A percentile compares a stretch with the other conserved stretches of the same genome.
These are phyloP conservation scores for Agelastica alni DNA, from an alignment of 2,888 invertebrate species.

Conservation along the genomic window DNA sequence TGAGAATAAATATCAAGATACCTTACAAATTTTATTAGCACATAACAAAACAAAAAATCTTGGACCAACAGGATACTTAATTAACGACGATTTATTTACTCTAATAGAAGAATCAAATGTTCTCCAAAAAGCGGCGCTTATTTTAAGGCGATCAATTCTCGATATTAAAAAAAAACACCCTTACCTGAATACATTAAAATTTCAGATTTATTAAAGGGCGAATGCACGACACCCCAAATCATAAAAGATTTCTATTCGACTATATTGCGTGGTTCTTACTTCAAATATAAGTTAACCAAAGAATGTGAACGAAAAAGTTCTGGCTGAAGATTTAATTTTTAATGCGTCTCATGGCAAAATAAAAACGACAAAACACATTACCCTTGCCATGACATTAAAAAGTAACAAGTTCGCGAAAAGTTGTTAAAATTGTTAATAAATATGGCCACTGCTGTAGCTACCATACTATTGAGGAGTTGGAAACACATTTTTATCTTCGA, in stretches of 20 bases:
- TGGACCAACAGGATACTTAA: neutral
- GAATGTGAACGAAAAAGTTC: neutral
- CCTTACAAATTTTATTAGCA: neutral
- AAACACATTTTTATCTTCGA: conserved; percentile 24
- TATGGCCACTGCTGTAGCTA: conserved; percentile 27
- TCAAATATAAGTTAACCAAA: neutral
- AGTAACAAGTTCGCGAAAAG: conserved; percentile 24
- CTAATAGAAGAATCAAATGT: neutral
- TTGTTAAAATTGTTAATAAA: conserved; percentile 25
- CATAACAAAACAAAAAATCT: neutral
- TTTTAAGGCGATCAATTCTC: conserved; percentile 1
- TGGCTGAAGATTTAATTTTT: neutral
- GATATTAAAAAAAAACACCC: conserved; percentile 3
- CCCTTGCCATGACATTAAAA: conserved; percentile 15
- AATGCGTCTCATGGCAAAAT: conserved; percentile 3
- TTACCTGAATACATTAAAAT: neutral
- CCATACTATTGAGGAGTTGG: conserved; percentile 22
- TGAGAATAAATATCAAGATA: neutral
- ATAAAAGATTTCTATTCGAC: neutral
- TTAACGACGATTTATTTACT: neutral
- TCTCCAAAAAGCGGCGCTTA: neutral
- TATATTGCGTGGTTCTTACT: neutral
- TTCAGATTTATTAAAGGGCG: conserved; percentile 1
- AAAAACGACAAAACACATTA: conserved; percentile 9
- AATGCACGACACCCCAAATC: neutral